These are phyloP conservation scores for Priocnemis perturbator DNA, from an alignment of 2,888 invertebrate species.

Conservation along the genomic window DNA sequence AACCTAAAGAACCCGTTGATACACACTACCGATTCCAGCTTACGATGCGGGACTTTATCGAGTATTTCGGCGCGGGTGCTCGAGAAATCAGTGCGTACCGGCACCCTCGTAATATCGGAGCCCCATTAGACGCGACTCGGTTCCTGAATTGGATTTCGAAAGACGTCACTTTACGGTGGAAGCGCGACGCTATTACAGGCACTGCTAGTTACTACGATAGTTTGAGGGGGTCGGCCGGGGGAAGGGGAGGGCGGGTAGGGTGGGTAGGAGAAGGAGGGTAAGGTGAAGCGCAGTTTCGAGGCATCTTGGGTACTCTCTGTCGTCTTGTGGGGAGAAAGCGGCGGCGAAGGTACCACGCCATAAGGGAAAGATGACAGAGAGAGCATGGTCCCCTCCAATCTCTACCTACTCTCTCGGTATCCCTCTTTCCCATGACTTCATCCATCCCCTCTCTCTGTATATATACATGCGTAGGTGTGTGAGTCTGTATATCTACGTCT, in stretches of 20 bases:
- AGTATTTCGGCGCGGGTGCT: neutral
- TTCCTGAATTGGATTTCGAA: slow-evolving; percentile 62
- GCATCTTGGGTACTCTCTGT: slow-evolving; percentile 54
- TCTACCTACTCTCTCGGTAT: slow-evolving; percentile 10
- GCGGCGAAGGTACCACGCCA: slow-evolving; percentile 43
- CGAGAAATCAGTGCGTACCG: slow-evolving; percentile 50
- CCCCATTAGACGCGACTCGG: slow-evolving; percentile 60
- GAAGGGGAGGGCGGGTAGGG: slow-evolving; percentile 17
- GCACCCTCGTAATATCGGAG: slow-evolving; percentile 56
- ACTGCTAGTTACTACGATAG: slow-evolving; percentile 66
- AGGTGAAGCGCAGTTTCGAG: slow-evolving; percentile 59
- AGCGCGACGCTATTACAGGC: slow-evolving; percentile 64
- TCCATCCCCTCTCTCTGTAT: neutral
- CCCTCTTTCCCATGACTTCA: neutral
- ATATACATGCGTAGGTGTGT: no score
- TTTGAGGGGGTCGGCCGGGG: slow-evolving; percentile 37
- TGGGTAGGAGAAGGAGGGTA: slow-evolving; percentile 37
- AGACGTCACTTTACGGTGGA: slow-evolving; percentile 65
- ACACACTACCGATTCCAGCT: no score
- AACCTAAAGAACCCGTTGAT: no score
- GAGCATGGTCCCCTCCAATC: slow-evolving; percentile 19
- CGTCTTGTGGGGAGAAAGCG: slow-evolving; percentile 48
- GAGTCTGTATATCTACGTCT: slow-evolving; percentile 10
- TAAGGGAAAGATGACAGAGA: slow-evolving; percentile 55
- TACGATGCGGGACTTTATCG: no score